Evolutionary conservation across 37 sponge, comb jelly and placozoan genomes (phyloP), one percentile per base, ranked within the genome.

Genomic region (Petrosia ficiformis): DNA sequence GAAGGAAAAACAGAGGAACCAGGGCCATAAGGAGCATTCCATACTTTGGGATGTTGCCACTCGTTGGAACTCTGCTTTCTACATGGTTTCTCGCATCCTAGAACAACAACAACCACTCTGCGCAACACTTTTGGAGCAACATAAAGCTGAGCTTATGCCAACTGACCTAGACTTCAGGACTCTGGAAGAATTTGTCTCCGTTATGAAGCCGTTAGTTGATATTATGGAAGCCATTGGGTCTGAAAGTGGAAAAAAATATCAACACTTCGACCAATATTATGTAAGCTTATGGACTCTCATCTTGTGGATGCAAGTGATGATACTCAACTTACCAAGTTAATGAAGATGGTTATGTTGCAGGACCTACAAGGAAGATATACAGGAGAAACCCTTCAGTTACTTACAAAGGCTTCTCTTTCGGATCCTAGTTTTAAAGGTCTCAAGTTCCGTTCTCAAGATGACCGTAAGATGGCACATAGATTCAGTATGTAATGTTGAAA

Each of bases 181-280:
- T 4, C 43, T 82, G 76, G 60, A 75, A 34, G 52, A 28, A 1
- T 74, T 36, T 39, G 36, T 67, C 4, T 21, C 25, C 29, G 70
- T 74, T 22, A 74, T 76, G 76, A 65, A 67, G 42, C 70, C 82
- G 3, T 48, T 82, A 26, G 83, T 68, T 57, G 39, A 77, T 19
- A 63, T 75, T 26, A 76, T 70, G 16, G 83, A 75, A 74, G 83
- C 58, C 24, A 68, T 82, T 28, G 58, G 70, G 36, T 43, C 69
- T 26, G 48, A 82, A 67, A 73, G 22, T 52, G 74, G 32, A 14
- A 28, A 8, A 43, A 43, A 73, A 31, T 52, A 52, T 31, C 54
- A 5, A 52, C 74, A 26, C 57, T 73, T 1, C 52, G 74, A n/a
- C 81, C 73, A 28, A 32, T 80, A 2, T 21, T 71, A 16, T 61